Conservation (phyloP, 2,888 invertebrate genomes). For the Lycocerus yunnanus region DNA sequence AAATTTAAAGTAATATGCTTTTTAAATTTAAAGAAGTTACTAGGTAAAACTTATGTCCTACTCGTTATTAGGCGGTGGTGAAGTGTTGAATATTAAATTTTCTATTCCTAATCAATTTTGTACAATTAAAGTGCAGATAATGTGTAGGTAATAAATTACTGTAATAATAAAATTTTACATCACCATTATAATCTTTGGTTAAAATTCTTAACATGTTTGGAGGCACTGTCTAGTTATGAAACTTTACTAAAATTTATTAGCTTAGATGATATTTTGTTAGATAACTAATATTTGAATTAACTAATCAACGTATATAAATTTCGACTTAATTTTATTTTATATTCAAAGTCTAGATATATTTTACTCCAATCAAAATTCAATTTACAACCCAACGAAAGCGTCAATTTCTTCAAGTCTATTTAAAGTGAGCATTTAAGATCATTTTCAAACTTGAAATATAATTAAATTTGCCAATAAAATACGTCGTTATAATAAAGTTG, state of each 20-base stretch:
- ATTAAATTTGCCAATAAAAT: constrained; percentile 9
- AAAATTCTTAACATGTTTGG: constrained; percentile 11
- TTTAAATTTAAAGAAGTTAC: background rate
- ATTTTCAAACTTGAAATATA: background rate
- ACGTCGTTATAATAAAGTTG: background rate
- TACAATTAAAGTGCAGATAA: background rate
- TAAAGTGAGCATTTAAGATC: background rate
- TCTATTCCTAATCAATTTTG: background rate
- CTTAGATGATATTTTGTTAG: background rate
- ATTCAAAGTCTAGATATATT: constrained; percentile 7
- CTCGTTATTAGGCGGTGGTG: too few species aligned
- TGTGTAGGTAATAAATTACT: constrained; percentile 4
- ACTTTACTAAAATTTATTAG: background rate
- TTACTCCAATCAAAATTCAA: constrained; percentile 16
- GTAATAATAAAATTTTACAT: constrained; percentile 10
- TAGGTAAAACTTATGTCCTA: background rate
- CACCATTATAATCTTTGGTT: constrained; percentile 9
- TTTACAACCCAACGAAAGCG: constrained; percentile 9
- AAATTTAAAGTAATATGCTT: background rate
- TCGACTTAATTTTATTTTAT: background rate
- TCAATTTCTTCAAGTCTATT: constrained; percentile 8
- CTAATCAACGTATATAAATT: background rate
- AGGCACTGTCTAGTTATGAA: background rate
- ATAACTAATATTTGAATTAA: background rate
- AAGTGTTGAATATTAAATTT: background rate